Evolutionary conservation across 2,888 invertebrate genomes (phyloP).

Genomic region (Netelia inedita): DNA sequence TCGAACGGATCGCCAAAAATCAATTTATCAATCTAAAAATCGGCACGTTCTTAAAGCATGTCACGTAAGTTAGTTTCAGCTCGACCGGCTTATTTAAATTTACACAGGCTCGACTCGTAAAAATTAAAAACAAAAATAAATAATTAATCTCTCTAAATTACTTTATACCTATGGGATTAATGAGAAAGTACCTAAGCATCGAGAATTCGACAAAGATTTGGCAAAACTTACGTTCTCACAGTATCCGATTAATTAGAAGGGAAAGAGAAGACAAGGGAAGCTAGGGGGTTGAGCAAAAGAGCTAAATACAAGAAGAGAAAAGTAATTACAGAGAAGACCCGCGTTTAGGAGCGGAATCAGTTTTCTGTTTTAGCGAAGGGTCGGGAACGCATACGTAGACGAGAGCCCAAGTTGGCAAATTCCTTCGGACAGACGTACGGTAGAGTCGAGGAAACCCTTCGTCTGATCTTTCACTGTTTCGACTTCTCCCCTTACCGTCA

Average conservation of each 20-base stretch:
- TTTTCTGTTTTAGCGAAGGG: conserved; percentile 51
- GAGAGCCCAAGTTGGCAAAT: conserved; percentile 34
- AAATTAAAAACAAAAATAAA: too few relatives aligned
- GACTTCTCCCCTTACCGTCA: conserved; percentile 28
- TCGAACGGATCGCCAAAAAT: too few relatives aligned
- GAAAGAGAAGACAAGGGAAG: conserved; percentile 9
- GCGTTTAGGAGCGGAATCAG: conserved; percentile 55
- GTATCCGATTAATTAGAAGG: not conserved
- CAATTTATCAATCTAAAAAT: too few relatives aligned
- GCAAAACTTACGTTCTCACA: not conserved
- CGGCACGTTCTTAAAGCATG: too few relatives aligned
- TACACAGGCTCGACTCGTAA: too few relatives aligned
- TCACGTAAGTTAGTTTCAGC: too few relatives aligned
- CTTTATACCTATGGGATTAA: not conserved
- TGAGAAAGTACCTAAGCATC: not conserved
- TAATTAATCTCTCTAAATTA: too few relatives aligned
- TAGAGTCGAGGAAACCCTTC: conserved; percentile 52
- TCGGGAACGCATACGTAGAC: conserved; percentile 26
- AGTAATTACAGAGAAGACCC: conserved; percentile 54
- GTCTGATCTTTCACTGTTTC: conserved; percentile 21
- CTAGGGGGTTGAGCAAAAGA: conserved; percentile 4
- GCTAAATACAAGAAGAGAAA: conserved; percentile 57
- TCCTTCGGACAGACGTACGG: conserved; percentile 4
- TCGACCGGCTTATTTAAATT: too few relatives aligned
- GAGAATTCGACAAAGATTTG: not conserved